Evolutionary conservation across 2,113 vertebrate genomes (phyloP).

Genomic region (Tichodroma muraria): DNA sequence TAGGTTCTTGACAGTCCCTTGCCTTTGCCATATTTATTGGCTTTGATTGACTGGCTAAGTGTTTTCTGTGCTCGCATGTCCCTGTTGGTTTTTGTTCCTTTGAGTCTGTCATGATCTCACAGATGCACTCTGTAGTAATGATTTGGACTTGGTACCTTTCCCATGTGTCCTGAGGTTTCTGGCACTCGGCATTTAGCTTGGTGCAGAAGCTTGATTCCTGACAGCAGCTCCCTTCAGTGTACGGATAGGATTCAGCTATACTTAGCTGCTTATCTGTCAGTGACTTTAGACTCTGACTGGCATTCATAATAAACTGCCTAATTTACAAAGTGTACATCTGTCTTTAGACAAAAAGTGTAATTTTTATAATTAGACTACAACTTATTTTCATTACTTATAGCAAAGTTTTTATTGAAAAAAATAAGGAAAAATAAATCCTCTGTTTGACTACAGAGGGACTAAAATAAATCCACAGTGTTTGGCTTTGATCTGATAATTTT

Average conservation of each 20-base stretch:
- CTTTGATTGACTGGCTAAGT: not conserved
- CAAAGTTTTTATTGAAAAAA: not conserved
- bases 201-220: not conserved
- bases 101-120: not conserved
- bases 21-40: not conserved
- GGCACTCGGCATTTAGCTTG: not conserved
- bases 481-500: slow-evolving; percentile 14
- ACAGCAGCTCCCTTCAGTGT: not conserved
- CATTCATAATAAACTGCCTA: not conserved
- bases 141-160: not conserved
- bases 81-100: not conserved
- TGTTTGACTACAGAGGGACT: not conserved
- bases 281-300: not conserved
- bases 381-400: not conserved
- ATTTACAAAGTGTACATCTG: not conserved
- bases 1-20: not conserved
- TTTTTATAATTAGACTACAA: not conserved
- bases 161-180: not conserved
- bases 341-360: not conserved
- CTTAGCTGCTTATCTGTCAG: not conserved
- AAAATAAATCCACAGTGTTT: not conserved
- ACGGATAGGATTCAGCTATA: not conserved
- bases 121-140: not conserved
- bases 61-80: not conserved
- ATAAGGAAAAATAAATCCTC: not conserved